Evolutionary conservation across 2,888 invertebrate species (phyloP).

Genomic region (Andrena chrysosceles): DNA sequence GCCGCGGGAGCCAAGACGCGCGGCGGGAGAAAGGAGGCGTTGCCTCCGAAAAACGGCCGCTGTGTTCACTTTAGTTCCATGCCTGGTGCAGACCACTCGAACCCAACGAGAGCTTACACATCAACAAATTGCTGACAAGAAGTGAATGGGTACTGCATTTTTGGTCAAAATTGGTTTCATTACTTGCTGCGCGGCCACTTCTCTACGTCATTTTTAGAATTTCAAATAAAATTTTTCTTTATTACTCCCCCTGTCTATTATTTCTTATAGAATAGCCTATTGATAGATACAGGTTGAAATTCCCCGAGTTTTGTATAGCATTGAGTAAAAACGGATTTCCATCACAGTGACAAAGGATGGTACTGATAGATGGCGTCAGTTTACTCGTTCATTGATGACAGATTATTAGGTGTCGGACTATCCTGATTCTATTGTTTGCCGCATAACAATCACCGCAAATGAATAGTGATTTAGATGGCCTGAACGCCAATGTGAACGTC

Average conservation of each 20-base stretch:
- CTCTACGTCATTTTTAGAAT: no score
- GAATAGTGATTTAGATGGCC: conserved; percentile 53
- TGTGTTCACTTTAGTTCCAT: no score
- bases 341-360: conserved; percentile 23
- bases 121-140: neutral
- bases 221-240: no score
- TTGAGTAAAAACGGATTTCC: neutral
- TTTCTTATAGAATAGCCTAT: neutral
- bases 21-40: no score
- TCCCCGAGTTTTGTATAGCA: no score
- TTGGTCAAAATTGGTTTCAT: neutral
- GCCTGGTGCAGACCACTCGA: neutral
- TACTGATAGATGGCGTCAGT: conserved; percentile 32
- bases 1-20: no score
- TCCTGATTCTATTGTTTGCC: conserved; percentile 53
- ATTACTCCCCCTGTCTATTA: neutral
- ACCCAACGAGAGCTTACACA: neutral
- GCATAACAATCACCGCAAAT: conserved; percentile 46
- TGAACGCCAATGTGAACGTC: conserved; percentile 28
- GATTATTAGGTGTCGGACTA: conserved; percentile 57
- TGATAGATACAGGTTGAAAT: neutral
- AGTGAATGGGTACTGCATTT: neutral
- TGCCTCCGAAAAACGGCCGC: no score
- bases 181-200: neutral
- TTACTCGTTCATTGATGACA: conserved; percentile 42